Conservation (phyloP, 2,797 vertebrate species). For the Neoniphon sammara region DNA sequence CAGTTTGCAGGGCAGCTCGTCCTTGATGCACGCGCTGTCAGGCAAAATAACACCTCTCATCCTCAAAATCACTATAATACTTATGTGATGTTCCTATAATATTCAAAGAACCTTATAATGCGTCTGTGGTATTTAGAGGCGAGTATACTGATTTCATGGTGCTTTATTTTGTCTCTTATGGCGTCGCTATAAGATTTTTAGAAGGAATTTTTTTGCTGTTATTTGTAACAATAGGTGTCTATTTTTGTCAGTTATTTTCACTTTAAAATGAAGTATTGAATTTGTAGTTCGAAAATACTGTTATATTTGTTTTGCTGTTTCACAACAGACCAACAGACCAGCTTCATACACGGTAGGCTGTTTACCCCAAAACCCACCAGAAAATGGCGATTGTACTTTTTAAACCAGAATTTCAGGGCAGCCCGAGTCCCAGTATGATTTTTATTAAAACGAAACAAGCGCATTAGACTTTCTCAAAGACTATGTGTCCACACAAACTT, state of each 20-base stretch:
- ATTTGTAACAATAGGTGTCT: no score
- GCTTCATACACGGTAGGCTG: no score
- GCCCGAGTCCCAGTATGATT: background rate
- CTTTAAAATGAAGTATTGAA: background rate
- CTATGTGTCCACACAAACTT: no score
- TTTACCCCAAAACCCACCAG: no score
- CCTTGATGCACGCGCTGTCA: background rate
- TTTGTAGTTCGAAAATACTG: background rate
- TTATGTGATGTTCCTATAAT: background rate
- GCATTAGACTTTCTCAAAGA: no score
- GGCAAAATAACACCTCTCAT: background rate
- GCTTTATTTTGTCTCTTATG: background rate
- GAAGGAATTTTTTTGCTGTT: no score
- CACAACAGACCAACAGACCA: no score
- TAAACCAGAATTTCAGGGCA: background rate
- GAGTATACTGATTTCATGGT: background rate
- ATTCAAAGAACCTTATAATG: no score
- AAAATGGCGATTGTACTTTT: background rate
- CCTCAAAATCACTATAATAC: background rate
- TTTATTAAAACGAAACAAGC: constrained; percentile 22
- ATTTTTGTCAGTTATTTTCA: background rate
- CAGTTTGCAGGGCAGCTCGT: background rate
- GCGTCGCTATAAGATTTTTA: no score
- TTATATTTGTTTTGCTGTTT: no score
- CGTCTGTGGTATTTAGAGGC: background rate